These are phyloP conservation scores for rabbit (Oryctolagus cuniculus) DNA, from an alignment of 2,113 vertebrate genomes.

Conservation along the genomic window DNA sequence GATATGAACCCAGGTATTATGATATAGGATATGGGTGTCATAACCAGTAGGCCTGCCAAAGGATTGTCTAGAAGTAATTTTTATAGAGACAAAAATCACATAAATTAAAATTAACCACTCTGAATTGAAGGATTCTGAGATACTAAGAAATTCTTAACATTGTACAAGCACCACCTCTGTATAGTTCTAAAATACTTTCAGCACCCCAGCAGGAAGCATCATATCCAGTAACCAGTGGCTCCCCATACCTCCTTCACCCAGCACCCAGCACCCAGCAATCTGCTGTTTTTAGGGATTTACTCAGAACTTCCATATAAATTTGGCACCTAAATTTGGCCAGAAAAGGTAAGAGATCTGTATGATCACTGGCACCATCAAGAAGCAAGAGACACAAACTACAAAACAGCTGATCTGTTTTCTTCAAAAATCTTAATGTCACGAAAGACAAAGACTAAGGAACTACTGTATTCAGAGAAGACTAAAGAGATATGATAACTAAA, in stretches of 20 bases:
- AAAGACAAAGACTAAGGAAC: conserved; percentile 30
- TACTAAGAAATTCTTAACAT: conserved; percentile 15
- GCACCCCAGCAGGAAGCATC: neutral
- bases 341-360: conserved; percentile 7
- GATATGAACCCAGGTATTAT: too few relatives aligned
- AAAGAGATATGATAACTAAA: neutral
- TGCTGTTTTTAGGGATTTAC: neutral
- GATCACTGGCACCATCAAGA: neutral
- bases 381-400: conserved; percentile 14
- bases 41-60: too few relatives aligned
- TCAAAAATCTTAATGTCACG: neutral
- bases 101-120: conserved; percentile 33
- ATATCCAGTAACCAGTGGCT: neutral
- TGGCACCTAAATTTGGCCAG: neutral
- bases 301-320: conserved; percentile 41
- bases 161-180: neutral
- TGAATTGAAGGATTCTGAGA: neutral
- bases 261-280: neutral
- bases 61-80: neutral
- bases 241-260: neutral
- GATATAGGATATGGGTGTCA: too few relatives aligned
- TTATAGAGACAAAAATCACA: conserved; percentile 21
- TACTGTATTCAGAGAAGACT: neutral
- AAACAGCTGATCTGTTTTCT: conserved; percentile 22
- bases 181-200: conserved; percentile 44